A percentile compares a stretch with the other conserved stretches of the same genome.
phyloP scores from a whole-genome alignment of 2,888 invertebrate species.

The Drosophila affinis region DNA sequence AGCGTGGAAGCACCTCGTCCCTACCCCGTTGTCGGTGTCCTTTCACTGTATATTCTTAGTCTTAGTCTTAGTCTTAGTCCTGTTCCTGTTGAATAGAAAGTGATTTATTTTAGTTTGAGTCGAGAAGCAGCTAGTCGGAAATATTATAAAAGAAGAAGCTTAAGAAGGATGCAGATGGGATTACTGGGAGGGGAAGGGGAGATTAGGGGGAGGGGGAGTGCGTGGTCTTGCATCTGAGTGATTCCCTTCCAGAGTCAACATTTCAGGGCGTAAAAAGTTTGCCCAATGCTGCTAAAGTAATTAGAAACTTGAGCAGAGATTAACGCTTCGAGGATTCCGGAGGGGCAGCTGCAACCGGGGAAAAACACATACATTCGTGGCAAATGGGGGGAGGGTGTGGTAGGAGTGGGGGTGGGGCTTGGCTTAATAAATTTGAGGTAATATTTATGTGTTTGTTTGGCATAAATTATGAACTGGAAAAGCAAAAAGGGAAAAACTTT shows the following conservation, averaged over 20 bases:
- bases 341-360: constrained; percentile 3
- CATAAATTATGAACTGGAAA: constrained; percentile 54
- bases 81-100: constrained; percentile 71
- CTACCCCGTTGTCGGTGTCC: no score
- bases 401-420: background rate
- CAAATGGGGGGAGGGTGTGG: constrained; percentile 5
- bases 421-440: constrained; percentile 20
- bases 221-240: constrained; percentile 4
- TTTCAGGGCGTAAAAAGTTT: background rate
- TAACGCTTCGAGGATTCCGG: background rate
- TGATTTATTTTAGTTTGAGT: constrained; percentile 66
- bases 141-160: constrained; percentile 15
- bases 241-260: no score
- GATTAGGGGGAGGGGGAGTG: background rate
- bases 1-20: background rate
- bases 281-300: no score
- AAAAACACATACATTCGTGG: background rate
- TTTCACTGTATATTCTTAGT: no score
- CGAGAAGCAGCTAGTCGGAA: constrained; percentile 34
- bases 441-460: constrained; percentile 49
- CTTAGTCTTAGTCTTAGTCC: background rate
- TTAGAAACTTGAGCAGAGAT: no score
- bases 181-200: constrained; percentile 7
- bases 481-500: constrained; percentile 32
- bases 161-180: constrained; percentile 34